These are phyloP conservation scores for Odontomyia ornata DNA, from an alignment of 2,888 invertebrate genomes.

Conservation along the genomic window DNA sequence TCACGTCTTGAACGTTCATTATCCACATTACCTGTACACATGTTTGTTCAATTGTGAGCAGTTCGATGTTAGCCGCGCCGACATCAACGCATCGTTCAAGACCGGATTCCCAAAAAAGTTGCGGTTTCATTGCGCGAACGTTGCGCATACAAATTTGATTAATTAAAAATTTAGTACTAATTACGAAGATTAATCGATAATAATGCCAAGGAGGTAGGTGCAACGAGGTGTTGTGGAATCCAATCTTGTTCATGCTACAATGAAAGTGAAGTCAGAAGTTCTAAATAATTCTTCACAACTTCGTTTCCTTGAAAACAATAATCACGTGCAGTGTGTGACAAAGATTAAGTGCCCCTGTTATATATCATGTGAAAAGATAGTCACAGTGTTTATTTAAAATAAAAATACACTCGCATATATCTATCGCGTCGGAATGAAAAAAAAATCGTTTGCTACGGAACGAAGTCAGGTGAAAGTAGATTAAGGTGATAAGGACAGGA, in stretches of 20 bases:
- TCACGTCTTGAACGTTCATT: slow-evolving; percentile 30
- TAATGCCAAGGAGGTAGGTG: slow-evolving; percentile 30
- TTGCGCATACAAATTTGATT: background rate
- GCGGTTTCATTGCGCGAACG: slow-evolving; percentile 8
- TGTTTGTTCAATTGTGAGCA: slow-evolving; percentile 25
- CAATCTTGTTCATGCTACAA: too few relatives aligned
- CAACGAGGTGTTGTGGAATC: background rate
- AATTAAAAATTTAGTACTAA: slow-evolving; percentile 1
- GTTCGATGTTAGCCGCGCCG: slow-evolving; percentile 32
- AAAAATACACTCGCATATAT: too few relatives aligned
- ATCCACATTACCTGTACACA: slow-evolving; percentile 20
- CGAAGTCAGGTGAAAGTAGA: too few relatives aligned
- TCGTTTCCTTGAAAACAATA: background rate
- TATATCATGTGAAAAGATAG: too few relatives aligned
- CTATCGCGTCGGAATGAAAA: too few relatives aligned
- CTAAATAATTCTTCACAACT: too few relatives aligned
- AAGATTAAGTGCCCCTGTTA: slow-evolving; percentile 4
- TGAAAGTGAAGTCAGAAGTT: too few relatives aligned
- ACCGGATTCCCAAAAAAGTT: background rate
- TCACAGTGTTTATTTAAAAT: too few relatives aligned
- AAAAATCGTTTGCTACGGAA: too few relatives aligned
- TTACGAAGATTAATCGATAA: slow-evolving; percentile 19
- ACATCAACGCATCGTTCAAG: background rate
- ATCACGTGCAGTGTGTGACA: slow-evolving; percentile 23
- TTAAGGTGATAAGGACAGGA: too few relatives aligned